Evolutionary conservation across 1,140 invertebrate species (phyloP).

Genomic region (Macrobrachium rosenbergii): DNA sequence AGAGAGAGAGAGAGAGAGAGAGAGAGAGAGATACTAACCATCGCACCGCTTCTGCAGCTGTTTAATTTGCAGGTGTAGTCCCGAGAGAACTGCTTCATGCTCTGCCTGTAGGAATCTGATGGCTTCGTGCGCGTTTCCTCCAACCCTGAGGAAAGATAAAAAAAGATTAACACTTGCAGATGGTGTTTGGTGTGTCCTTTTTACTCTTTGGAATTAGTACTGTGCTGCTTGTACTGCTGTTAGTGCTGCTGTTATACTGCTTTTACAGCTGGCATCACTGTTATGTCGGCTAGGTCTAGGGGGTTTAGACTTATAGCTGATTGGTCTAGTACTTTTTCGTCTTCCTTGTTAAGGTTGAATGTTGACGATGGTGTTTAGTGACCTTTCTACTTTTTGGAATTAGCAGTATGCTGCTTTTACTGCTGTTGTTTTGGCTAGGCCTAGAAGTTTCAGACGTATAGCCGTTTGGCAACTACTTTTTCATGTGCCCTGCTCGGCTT

Average conservation of each 20-base stretch:
- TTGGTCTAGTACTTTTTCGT: too few species aligned
- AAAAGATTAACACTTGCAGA: too few species aligned
- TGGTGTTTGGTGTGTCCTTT: too few species aligned
- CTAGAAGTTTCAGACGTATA: too few species aligned
- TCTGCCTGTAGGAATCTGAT: slow-evolving; percentile 58
- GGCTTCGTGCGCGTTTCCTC: slow-evolving; percentile 55
- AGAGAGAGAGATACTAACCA: slow-evolving; percentile 25
- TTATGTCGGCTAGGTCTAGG: too few species aligned
- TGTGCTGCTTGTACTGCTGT: too few species aligned
- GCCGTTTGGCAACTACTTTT: too few species aligned
- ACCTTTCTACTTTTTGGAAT: not conserved
- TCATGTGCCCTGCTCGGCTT: too few species aligned
- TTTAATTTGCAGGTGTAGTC: slow-evolving; percentile 52
- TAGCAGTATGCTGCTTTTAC: not conserved
- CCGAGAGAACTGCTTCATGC: slow-evolving; percentile 56
- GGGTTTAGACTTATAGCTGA: too few species aligned
- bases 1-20: not conserved
- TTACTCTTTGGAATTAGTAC: too few species aligned
- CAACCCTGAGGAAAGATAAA: not conserved
- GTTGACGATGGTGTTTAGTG: not conserved
- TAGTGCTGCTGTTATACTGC: too few species aligned
- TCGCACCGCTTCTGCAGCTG: slow-evolving; percentile 59
- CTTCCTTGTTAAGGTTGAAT: not conserved
- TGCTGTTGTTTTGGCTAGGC: not conserved
- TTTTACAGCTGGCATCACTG: too few species aligned